Conservation (phyloP, 2,113 vertebrate species). For the Corythornis cristatus region DNA sequence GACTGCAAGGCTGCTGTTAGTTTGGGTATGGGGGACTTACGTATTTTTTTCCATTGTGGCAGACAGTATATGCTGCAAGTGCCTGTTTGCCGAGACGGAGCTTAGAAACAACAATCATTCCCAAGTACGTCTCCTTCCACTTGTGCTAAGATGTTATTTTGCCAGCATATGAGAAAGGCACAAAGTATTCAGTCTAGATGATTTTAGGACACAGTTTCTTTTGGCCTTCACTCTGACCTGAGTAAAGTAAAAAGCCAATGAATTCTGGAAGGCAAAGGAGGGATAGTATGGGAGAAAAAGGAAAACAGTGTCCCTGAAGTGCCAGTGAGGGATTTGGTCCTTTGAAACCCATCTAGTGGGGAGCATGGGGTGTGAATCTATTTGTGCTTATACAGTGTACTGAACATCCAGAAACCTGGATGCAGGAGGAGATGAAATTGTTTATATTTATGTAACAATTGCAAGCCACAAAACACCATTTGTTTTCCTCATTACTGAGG, state of each 20-base stretch:
- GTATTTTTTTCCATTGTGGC: neutral
- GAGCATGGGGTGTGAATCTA: neutral
- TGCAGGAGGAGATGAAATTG: neutral
- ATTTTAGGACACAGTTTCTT: neutral
- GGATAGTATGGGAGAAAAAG: neutral
- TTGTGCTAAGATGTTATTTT: conserved; percentile 3
- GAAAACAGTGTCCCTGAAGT: neutral
- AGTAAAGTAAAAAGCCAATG: neutral
- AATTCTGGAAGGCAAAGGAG: neutral
- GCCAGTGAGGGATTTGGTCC: neutral
- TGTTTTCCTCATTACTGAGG: neutral
- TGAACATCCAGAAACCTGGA: neutral
- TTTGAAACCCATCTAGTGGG: neutral
- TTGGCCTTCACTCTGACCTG: neutral
- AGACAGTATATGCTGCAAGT: neutral
- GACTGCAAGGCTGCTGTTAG: neutral
- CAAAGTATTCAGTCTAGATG: neutral
- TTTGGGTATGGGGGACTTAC: neutral
- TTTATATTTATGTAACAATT: neutral
- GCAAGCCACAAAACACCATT: neutral
- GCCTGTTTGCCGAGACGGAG: neutral
- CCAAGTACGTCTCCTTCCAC: neutral
- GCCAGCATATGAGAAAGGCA: neutral
- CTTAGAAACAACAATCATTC: neutral
- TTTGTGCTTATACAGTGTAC: neutral